These are phyloP conservation scores for Lathronympha strigana DNA, from an alignment of 2,888 invertebrate genomes.

Conservation along the genomic window DNA sequence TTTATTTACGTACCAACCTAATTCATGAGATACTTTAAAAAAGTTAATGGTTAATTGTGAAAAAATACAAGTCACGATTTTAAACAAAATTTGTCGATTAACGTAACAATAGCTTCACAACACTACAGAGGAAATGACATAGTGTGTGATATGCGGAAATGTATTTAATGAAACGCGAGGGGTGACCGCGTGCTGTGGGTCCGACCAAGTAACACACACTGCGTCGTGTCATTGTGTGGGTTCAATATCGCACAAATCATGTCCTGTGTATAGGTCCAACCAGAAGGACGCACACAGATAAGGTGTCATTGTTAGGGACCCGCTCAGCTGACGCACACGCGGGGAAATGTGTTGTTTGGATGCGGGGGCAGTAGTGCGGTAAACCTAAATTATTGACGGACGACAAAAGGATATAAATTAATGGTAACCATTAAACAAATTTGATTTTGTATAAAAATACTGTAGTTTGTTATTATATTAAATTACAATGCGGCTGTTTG, in stretches of 20 bases:
- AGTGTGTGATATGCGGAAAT: conserved; percentile 84
- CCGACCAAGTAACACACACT: conserved; percentile 50
- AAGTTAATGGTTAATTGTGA: neutral
- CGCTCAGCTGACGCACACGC: conserved; percentile 32
- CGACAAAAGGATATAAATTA: conserved; percentile 22
- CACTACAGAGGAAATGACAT: conserved; percentile 80
- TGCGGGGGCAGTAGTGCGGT: conserved; percentile 39
- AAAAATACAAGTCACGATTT: conserved; percentile 7
- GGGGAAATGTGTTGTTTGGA: conserved; percentile 28
- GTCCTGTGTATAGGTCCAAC: conserved; percentile 43
- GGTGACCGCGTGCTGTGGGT: conserved; percentile 69
- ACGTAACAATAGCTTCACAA: conserved; percentile 45
- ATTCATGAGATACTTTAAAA: no score
- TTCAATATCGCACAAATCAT: conserved; percentile 44
- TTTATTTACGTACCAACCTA: no score
- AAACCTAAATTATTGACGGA: conserved; percentile 26
- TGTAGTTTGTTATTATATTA: neutral
- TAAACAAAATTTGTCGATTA: conserved; percentile 25
- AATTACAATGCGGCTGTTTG: no score
- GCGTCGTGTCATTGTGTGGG: conserved; percentile 31
- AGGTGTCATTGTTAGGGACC: conserved; percentile 30
- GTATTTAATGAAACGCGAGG: conserved; percentile 83
- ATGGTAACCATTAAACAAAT: conserved; percentile 17
- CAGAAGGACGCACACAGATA: conserved; percentile 40
- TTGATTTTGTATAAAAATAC: conserved; percentile 1